Evolutionary conservation across 2,113 vertebrate species (phyloP).

Genomic region (Machaerirhynchus nigripectus): DNA sequence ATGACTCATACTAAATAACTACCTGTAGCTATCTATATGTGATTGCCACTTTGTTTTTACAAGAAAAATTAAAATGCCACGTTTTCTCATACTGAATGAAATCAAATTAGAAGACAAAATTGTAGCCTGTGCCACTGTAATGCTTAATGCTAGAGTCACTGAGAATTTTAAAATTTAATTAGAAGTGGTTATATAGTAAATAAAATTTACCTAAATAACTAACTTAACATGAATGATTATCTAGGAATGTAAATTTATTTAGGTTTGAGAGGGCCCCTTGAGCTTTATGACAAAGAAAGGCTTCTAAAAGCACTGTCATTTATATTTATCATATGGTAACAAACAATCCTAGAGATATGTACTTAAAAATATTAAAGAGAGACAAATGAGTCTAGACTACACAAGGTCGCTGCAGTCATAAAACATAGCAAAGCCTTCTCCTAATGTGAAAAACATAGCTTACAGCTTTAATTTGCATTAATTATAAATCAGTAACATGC

Average conservation of each 20-base stretch:
- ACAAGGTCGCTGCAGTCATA: slow-evolving; percentile 87
- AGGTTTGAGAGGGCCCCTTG: slow-evolving; percentile 78
- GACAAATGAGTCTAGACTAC: slow-evolving; percentile 88
- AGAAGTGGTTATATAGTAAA: slow-evolving; percentile 75
- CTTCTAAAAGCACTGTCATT: slow-evolving; percentile 83
- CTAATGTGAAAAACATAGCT: slow-evolving; percentile 90
- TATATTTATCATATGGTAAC: slow-evolving; percentile 88
- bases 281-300: slow-evolving; percentile 83
- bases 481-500: slow-evolving; percentile 94
- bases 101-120: slow-evolving; percentile 36
- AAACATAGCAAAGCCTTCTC: slow-evolving; percentile 86
- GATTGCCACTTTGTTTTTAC: background rate
- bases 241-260: slow-evolving; percentile 80
- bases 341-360: slow-evolving; percentile 91
- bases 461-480: slow-evolving; percentile 92
- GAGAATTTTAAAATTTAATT: slow-evolving; percentile 76
- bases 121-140: slow-evolving; percentile 3
- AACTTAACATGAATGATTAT: slow-evolving; percentile 78
- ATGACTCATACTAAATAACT: slow-evolving; percentile 12
- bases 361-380: slow-evolving; percentile 91
- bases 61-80: background rate
- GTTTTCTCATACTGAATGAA: background rate
- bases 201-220: slow-evolving; percentile 84
- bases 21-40: slow-evolving; percentile 1
- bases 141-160: slow-evolving; percentile 56